Conservation (phyloP, 2,113 vertebrate genomes). For the Elephantulus edwardii region DNA sequence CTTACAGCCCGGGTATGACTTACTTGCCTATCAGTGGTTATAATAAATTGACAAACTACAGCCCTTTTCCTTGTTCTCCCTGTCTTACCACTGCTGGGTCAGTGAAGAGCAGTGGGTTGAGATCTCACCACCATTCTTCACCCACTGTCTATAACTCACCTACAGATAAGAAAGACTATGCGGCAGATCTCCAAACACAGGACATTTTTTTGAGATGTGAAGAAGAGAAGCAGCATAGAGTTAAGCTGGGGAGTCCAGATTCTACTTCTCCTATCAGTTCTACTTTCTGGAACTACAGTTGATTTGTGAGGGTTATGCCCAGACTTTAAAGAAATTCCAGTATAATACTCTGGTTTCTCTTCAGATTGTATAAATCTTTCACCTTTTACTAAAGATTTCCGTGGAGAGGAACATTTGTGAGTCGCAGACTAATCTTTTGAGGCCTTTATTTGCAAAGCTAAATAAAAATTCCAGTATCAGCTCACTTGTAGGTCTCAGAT, state of each 20-base stretch:
- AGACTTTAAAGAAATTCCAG: constrained; percentile 95
- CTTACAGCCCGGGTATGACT: constrained; percentile 81
- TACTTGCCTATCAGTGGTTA: constrained; percentile 84
- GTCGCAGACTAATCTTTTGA: no score
- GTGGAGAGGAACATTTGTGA: no score
- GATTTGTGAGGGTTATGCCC: constrained; percentile 91
- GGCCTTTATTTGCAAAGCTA: no score
- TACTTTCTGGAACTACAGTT: constrained; percentile 96
- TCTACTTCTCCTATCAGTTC: constrained; percentile 92
- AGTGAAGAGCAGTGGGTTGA: constrained; percentile 85
- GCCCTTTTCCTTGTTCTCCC: constrained; percentile 83
- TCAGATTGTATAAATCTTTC: no score
- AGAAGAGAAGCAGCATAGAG: constrained; percentile 94
- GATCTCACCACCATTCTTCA: constrained; percentile 92
- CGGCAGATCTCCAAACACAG: constrained; percentile 90
- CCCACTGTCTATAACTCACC: constrained; percentile 92
- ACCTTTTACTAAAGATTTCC: no score
- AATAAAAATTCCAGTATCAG: no score
- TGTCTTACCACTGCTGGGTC: constrained; percentile 88
- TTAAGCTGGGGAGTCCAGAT: constrained; percentile 93
- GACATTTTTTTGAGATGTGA: constrained; percentile 90
- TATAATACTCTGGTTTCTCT: no score
- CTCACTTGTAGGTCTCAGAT: constrained; percentile 93
- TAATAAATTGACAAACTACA: constrained; percentile 89
- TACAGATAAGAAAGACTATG: constrained; percentile 92